Evolutionary conservation across 2,888 invertebrate species (phyloP).

Genomic region (Pheosia gnoma): DNA sequence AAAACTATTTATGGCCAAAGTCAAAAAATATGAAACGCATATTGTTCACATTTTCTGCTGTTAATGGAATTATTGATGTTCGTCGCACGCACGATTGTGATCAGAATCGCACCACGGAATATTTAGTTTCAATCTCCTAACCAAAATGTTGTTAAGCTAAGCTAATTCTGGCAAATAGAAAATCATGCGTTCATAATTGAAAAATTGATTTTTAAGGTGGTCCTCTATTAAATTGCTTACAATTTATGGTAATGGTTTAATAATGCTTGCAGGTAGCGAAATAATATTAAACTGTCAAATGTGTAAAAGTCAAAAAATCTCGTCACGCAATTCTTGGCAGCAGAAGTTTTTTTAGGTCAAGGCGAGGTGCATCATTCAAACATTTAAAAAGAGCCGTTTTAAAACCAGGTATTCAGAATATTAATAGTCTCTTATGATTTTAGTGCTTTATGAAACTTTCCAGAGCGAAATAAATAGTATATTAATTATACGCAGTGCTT

Average conservation of each 20-base stretch:
- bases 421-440: too few relatives aligned
- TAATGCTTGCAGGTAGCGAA: too few relatives aligned
- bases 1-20: too few relatives aligned
- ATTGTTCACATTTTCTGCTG: too few relatives aligned
- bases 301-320: background rate
- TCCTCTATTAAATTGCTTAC: too few relatives aligned
- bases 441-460: background rate
- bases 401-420: background rate
- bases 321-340: background rate
- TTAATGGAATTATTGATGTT: background rate
- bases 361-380: background rate
- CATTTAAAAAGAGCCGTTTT: background rate
- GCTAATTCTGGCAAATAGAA: constrained; percentile 23
- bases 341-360: background rate
- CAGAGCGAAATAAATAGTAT: background rate
- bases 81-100: constrained; percentile 59
- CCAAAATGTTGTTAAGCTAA: constrained; percentile 31
- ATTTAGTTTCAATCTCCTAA: constrained; percentile 39
- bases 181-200: constrained; percentile 30
- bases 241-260: too few relatives aligned
- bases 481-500: background rate
- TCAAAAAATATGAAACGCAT: too few relatives aligned
- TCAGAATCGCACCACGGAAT: constrained; percentile 59
- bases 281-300: background rate
- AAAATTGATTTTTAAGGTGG: constrained; percentile 12